Percentiles rank a stretch among this genome's conserved stretches.
Evolutionary conservation across 2,888 invertebrate species (phyloP).

Genomic region (Thera obeliscata): DNA sequence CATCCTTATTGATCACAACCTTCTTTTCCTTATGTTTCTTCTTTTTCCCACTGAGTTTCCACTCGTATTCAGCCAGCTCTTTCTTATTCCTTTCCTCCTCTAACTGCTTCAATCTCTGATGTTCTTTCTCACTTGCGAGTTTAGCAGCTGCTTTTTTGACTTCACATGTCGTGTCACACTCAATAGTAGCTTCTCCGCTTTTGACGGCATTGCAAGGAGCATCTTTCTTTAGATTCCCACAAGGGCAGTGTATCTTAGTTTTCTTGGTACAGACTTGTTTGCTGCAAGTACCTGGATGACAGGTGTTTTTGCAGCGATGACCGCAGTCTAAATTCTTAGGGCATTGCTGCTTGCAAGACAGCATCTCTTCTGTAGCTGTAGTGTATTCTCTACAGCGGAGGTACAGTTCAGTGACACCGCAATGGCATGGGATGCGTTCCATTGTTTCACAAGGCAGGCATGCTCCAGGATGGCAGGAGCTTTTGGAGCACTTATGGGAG

Average conservation of each 20-base stretch:
- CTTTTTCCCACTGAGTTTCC: constrained; percentile 89
- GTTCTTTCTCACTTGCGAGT: constrained; percentile 81
- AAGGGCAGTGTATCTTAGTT: constrained; percentile 90
- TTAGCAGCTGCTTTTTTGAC: constrained; percentile 83
- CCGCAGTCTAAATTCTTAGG: constrained; percentile 94
- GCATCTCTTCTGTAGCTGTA: constrained; percentile 72
- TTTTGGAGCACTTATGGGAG: constrained; percentile 88
- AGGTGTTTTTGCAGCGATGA: constrained; percentile 90
- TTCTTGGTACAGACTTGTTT: constrained; percentile 90
- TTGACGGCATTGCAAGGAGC: constrained; percentile 86
- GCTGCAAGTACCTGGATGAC: constrained; percentile 90
- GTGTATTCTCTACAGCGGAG: constrained; percentile 89
- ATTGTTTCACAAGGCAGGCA: constrained; percentile 91
- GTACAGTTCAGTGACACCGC: constrained; percentile 90
- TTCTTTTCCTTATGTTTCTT: constrained; percentile 80
- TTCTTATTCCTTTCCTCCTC: constrained; percentile 88
- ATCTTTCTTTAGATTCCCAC: constrained; percentile 90
- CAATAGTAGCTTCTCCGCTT: constrained; percentile 74
- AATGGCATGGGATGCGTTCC: constrained; percentile 91
- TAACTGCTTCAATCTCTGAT: constrained; percentile 81
- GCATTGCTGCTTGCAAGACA: constrained; percentile 93
- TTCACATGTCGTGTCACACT: constrained; percentile 87
- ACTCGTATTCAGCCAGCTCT: constrained; percentile 91
- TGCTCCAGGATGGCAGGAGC: constrained; percentile 88
- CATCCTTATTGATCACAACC: constrained; percentile 72